A percentile compares a stretch with the other conserved stretches of the same genome.
Conservation (phyloP, 2,797 vertebrate genomes). For the Pipistrellus pipistrellus region DNA sequence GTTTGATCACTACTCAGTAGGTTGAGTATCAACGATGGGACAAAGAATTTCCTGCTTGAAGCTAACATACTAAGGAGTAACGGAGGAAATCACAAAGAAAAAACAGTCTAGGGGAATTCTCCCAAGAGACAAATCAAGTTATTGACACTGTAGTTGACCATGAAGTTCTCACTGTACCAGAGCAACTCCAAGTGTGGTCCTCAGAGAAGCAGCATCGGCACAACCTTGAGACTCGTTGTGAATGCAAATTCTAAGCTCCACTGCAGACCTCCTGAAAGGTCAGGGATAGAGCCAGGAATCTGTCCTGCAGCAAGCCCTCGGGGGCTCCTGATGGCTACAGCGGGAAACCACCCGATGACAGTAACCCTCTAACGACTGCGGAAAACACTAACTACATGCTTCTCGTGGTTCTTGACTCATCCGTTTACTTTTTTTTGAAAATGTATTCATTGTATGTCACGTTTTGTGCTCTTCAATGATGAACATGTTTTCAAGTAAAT, state of each 20-base stretch:
- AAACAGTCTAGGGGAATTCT: not conserved
- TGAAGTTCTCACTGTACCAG: not conserved
- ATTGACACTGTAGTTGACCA: not conserved
- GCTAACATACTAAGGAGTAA: conserved; percentile 6
- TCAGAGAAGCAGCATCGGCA: not conserved
- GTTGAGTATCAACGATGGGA: not conserved
- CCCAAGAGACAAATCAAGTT: not conserved
- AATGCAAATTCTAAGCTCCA: not conserved
- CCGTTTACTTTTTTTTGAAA: not conserved
- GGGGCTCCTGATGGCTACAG: not conserved
- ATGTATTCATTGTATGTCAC: not conserved
- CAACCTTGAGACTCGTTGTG: not conserved
- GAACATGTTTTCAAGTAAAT: not conserved
- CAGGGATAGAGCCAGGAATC: not conserved
- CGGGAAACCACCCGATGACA: not conserved
- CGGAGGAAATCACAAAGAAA: not conserved
- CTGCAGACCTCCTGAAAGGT: not conserved
- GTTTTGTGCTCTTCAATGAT: not conserved
- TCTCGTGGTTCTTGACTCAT: not conserved
- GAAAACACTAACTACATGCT: not conserved
- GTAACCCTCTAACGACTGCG: not conserved
- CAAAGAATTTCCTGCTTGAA: conserved; percentile 8
- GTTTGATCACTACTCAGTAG: not conserved
- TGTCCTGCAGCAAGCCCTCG: not conserved
- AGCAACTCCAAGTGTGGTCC: not conserved